Evolutionary conservation across 2,113 vertebrate genomes (phyloP).

Genomic region (Gallinago undulata): DNA sequence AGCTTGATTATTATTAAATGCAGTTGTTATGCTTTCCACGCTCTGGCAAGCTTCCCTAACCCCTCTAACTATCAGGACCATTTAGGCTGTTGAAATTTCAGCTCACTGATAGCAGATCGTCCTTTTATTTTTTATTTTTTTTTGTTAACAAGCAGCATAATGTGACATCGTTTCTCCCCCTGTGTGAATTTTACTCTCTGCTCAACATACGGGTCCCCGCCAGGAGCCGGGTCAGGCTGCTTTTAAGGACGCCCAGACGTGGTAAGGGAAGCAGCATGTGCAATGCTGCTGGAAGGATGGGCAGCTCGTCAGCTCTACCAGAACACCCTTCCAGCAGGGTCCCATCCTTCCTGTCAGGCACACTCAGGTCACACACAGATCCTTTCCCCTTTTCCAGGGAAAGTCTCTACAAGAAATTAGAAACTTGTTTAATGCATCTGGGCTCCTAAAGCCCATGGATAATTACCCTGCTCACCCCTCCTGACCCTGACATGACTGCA

Average conservation of each 20-base stretch:
- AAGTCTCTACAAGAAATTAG: constrained; percentile 28
- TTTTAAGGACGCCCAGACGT: background rate
- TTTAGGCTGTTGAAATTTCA: constrained; percentile 55
- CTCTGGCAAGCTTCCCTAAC: constrained; percentile 50
- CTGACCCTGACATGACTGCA: background rate
- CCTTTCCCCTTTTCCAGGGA: background rate
- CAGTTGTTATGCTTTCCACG: constrained; percentile 49
- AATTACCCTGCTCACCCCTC: background rate
- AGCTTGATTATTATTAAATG: constrained; percentile 69
- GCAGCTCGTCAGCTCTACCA: background rate
- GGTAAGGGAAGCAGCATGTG: background rate
- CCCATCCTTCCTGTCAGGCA: constrained; percentile 8
- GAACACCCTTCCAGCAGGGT: constrained; percentile 13
- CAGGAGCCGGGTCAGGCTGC: background rate
- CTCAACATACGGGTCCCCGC: background rate
- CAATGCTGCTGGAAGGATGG: background rate
- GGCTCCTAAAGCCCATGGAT: background rate
- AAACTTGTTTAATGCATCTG: constrained; percentile 15
- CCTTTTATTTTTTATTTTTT: background rate
- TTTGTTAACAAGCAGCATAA: background rate
- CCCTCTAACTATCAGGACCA: constrained; percentile 33
- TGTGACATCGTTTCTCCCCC: background rate
- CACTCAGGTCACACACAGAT: background rate
- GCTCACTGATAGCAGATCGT: constrained; percentile 30
- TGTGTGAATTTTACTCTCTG: constrained; percentile 11